Base-by-base conservation (phyloP, 2,888 invertebrate species). In the Caenorhabditis imperialis region DNA sequence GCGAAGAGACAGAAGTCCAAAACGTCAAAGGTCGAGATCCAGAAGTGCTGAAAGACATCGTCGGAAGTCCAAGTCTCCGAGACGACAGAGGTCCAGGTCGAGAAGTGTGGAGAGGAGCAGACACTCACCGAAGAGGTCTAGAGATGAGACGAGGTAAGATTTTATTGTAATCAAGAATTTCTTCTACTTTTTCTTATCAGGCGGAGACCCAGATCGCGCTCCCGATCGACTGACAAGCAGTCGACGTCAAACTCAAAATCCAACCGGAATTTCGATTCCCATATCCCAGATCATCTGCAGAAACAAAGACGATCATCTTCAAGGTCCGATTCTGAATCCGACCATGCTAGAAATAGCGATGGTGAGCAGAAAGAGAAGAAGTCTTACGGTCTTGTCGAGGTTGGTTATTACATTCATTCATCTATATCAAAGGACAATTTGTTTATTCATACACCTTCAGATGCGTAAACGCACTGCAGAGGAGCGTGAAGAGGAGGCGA, bases 341-440 rank as follows among this genome's bases (percentile, higher is more conserved):
- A 60, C 16, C 27, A 23, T 8, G 48, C 33, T 4, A 54, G 35
- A 8, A 33, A 37, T 12, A 42, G 45, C 38, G 47, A 58, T 16
- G 63, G 55, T 3, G 62, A 65, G 14, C 35, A 53, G n/a, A 35
- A 70, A 1, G 35, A 44, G 14, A 73, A 60, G 18, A 62, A 63
- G 16, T 44, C 54, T n/a, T 74, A 74, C 18, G 74, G 74, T n/a
- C 47, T 74, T 5, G 69, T 74, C 20, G 69, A 69, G 60, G 69
- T 69, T 10, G 40, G 45, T 53, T 62, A 16, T 33, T 27, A n/a
- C n/a, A n/a, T n/a, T n/a, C n/a, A n/a, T n/a, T n/a, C n/a, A n/a
- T n/a, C n/a, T n/a, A n/a, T n/a, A n/a, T n/a, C n/a, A n/a, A n/a
- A n/a, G n/a, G n/a, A n/a, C n/a, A n/a, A n/a, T n/a, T n/a, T n/a